Conservation (phyloP, 2,888 invertebrate genomes). For the Aethes cnicana region DNA sequence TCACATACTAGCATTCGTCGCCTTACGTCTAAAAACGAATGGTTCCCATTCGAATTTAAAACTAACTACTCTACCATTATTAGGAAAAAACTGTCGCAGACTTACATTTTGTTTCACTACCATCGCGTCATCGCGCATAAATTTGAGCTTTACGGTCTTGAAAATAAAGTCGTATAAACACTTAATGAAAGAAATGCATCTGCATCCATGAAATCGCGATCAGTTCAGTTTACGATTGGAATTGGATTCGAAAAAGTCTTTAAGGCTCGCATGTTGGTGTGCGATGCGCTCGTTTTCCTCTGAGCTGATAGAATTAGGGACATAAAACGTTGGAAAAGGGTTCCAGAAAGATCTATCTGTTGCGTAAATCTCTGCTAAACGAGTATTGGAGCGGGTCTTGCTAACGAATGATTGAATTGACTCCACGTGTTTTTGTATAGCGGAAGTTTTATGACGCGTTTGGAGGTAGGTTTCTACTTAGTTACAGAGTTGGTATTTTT, state of each 20-base stretch:
- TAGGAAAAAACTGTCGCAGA: conserved; percentile 27
- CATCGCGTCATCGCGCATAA: conserved; percentile 1
- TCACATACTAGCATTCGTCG: conserved; percentile 23
- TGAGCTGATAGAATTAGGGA: conserved; percentile 25
- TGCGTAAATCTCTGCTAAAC: conserved; percentile 33
- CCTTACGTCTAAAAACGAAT: conserved; percentile 29
- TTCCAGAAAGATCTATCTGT: conserved; percentile 32
- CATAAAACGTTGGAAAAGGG: conserved; percentile 33
- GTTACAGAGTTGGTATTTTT: background rate
- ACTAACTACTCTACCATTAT: conserved; percentile 29
- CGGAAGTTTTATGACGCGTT: conserved; percentile 24
- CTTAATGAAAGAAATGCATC: conserved; percentile 1
- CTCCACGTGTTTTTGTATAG: conserved; percentile 13
- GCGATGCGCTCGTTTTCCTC: conserved; percentile 8
- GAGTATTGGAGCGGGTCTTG: conserved; percentile 27
- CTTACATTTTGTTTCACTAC: conserved; percentile 4
- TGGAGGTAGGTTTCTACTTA: conserved; percentile 17
- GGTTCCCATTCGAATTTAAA: conserved; percentile 30
- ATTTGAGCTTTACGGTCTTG: conserved; percentile 3
- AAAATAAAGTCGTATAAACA: background rate
- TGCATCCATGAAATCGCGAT: conserved; percentile 17
- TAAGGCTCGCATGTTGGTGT: background rate
- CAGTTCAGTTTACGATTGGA: conserved; percentile 28
- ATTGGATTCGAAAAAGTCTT: conserved; percentile 22
- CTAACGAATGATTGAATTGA: conserved; percentile 30